A percentile compares a stretch with the other conserved stretches of the same genome.
Conservation (phyloP, 2,888 invertebrate species). For the Eupeodes latifasciatus region DNA sequence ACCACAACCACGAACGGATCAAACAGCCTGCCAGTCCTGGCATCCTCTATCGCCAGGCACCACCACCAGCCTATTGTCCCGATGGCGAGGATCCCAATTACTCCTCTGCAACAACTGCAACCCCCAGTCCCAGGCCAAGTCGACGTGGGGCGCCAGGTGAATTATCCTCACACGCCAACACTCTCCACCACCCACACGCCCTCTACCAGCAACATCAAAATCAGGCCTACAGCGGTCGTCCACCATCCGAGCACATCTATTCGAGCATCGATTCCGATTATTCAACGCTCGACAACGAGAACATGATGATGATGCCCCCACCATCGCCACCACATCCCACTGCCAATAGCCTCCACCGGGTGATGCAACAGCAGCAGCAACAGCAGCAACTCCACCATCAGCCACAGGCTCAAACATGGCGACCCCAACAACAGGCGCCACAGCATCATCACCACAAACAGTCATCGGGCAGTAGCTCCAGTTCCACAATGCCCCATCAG, state of each 20-base stretch:
- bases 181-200: conserved; percentile 79
- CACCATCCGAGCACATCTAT: conserved; percentile 94
- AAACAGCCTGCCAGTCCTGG: conserved; percentile 84
- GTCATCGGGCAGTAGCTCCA: conserved; percentile 80
- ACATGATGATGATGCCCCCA: conserved; percentile 83
- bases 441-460: conserved; percentile 83
- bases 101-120: conserved; percentile 88
- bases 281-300: conserved; percentile 84
- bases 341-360: conserved; percentile 78
- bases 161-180: conserved; percentile 70
- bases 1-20: conserved; percentile 84
- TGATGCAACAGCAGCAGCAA: conserved; percentile 77
- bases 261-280: conserved; percentile 95
- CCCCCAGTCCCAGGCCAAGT: conserved; percentile 86
- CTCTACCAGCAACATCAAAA: conserved; percentile 85
- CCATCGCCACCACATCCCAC: conserved; percentile 77
- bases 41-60: conserved; percentile 83
- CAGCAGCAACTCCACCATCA: conserved; percentile 77
- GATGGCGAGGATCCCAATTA: conserved; percentile 86
- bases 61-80: conserved; percentile 83
- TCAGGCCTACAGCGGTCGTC: conserved; percentile 84
- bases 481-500: conserved; percentile 79
- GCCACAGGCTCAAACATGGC: conserved; percentile 84
- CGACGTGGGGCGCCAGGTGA: conserved; percentile 82
- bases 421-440: conserved; percentile 83